A percentile compares a stretch with the other conserved stretches of the same genome.
Conservation (phyloP, 2,113 vertebrate genomes). For the Tychaedon coryphoeus region DNA sequence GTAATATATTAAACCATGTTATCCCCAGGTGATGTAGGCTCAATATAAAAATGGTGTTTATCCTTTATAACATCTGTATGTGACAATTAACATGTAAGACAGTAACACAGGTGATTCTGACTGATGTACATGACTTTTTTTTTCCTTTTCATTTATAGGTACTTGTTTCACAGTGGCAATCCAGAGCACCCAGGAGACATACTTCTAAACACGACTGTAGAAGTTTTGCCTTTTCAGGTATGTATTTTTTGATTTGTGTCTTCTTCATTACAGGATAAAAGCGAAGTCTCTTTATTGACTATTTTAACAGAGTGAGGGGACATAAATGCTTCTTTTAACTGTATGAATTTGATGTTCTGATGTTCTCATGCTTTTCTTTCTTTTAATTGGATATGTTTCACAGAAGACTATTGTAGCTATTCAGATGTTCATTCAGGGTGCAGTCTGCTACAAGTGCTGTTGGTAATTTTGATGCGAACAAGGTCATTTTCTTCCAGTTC, state of each 20-base stretch:
- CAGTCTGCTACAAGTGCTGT: neutral
- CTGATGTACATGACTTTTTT: neutral
- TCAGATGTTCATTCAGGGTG: neutral
- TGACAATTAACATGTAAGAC: neutral
- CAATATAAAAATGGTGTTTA: neutral
- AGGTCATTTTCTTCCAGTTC: neutral
- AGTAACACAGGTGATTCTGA: neutral
- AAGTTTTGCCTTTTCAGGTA: constrained; percentile 91
- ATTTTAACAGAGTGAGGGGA: neutral
- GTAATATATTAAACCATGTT: neutral
- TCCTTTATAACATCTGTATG: neutral
- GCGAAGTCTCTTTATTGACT: neutral
- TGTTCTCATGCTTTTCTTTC: neutral
- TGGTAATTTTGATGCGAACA: neutral
- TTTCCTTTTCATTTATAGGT: constrained; percentile 75
- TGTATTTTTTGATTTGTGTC: neutral
- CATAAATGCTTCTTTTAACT: neutral
- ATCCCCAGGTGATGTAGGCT: neutral
- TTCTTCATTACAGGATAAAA: neutral
- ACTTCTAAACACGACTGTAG: constrained; percentile 92
- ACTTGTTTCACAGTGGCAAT: constrained; percentile 95
- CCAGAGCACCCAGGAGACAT: constrained; percentile 95
- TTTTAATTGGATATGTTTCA: neutral
- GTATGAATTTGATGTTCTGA: neutral
- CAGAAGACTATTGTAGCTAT: neutral